Evolutionary conservation across 2,797 vertebrate species (phyloP), one percentile per base, ranked within the genome.

Genomic region (Picus viridis): DNA sequence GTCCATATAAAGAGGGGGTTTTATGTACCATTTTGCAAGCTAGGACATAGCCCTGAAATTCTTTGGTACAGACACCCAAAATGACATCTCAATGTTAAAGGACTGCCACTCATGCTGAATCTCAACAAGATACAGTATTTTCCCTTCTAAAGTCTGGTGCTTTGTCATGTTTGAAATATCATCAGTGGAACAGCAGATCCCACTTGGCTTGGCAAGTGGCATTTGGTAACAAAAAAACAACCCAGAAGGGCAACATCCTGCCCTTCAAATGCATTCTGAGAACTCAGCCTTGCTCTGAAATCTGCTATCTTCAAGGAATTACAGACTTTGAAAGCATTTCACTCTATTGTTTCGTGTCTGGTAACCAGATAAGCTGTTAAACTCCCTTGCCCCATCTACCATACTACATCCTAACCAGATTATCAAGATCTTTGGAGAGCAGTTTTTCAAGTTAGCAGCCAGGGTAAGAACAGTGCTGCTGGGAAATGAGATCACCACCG

Each of bases 131-230:
- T 34, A 9, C 78, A 61, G 5, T 47, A 17, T 23, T 72, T 58
- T 65, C 30, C 45, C 23, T 86, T 87, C 53, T 30, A 30, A 15
- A 69, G 69, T 17, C 65, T 75, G n/a, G 22, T 75, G 57, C 47
- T 89, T 77, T 77, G 36, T 85, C 79, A 92, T 75, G 67, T 83
- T 45, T 85, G 82, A 91, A 72, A 19, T 41, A 64, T 13, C 69
- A 70, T 6, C 36, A 32, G 57, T 16, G 36, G 59, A 80, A 83
- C 17, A 90, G 65, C 27, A 92, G 71, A 86, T 91, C 62, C 58
- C 59, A 62, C 62, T 43, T 11, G 54, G 62, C 49, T 43, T 56
- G 36, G 57, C 54, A 93, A 92, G 36, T 16, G 26, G 78, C 32
- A 56, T 69, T 93, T 59, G 72, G 56, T 34, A 29, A 69, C 16